Percentiles rank a stretch among this genome's conserved stretches.
phyloP scores from a whole-genome alignment of 2,888 invertebrate genomes.

The Brachynemurus nebulosus region DNA sequence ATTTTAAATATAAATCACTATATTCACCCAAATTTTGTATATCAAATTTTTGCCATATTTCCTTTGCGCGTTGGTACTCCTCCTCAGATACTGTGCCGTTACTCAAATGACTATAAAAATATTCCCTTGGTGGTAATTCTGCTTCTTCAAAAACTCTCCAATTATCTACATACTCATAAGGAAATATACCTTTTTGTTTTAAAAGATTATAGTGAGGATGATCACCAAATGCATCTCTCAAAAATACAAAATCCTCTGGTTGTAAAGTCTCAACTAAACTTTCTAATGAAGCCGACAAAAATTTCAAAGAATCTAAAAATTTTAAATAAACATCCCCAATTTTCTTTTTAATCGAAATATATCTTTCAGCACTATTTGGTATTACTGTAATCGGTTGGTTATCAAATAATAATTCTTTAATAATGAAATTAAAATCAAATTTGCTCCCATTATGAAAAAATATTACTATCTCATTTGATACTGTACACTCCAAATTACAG shows the following conservation, averaged over 20 bases:
- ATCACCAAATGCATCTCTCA: neutral
- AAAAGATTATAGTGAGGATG: constrained; percentile 12
- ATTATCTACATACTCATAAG: constrained; percentile 18
- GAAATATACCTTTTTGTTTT: constrained; percentile 21
- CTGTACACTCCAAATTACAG: constrained; percentile 19
- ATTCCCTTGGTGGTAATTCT: constrained; percentile 12
- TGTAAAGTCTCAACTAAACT: constrained; percentile 13
- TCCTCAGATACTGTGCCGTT: constrained; percentile 9
- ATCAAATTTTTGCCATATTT: constrained; percentile 20
- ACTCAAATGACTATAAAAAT: constrained; percentile 17
- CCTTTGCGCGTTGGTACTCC: constrained; percentile 21
- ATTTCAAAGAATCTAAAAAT: constrained; percentile 18
- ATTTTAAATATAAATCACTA: constrained; percentile 19
- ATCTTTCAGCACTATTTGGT: constrained; percentile 20
- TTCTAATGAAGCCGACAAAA: constrained; percentile 16
- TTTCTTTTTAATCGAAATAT: constrained; percentile 17
- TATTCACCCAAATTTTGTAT: constrained; percentile 21
- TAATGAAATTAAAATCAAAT: constrained; percentile 16
- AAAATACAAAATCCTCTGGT: constrained; percentile 10
- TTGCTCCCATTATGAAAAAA: constrained; percentile 17
- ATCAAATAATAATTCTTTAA: constrained; percentile 12
- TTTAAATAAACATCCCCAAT: constrained; percentile 9
- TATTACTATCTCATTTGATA: constrained; percentile 16
- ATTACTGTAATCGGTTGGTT: constrained; percentile 14
- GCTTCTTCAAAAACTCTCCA: constrained; percentile 12